These are phyloP conservation scores for Metalampra italica DNA, from an alignment of 2,888 invertebrate species.

Conservation along the genomic window DNA sequence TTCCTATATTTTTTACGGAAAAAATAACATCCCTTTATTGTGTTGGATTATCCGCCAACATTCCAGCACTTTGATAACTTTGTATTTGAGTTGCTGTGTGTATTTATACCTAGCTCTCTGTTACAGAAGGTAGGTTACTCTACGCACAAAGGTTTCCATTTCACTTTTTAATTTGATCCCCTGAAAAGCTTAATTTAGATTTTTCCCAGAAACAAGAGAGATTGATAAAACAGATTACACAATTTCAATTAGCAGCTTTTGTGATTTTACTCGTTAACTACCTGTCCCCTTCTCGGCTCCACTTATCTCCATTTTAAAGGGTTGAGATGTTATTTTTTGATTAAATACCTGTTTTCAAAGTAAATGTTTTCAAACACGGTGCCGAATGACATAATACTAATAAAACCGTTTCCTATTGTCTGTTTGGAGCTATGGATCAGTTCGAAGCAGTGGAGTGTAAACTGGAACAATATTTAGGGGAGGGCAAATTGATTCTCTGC, in stretches of 20 bases:
- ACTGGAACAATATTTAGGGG: no score
- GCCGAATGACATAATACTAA: background rate
- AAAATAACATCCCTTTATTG: conserved; percentile 3
- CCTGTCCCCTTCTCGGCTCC: background rate
- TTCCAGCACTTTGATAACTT: background rate
- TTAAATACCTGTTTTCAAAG: no score
- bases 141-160: background rate
- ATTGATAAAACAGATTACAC: conserved; percentile 1
- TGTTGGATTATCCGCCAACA: background rate
- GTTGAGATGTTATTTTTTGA: background rate
- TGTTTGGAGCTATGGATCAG: no score
- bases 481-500: no score
- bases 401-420: no score
- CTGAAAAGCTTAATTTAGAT: background rate
- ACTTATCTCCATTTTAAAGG: background rate
- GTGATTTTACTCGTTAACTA: background rate
- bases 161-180: conserved; percentile 1
- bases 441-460: no score
- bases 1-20: background rate
- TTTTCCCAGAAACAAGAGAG: background rate
- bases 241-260: conserved; percentile 2
- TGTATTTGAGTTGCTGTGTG: background rate
- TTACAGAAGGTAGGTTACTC: background rate
- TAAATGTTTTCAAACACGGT: background rate
- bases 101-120: no score